Conservation (phyloP, 2,113 vertebrate genomes). For the Monopterus albus region DNA sequence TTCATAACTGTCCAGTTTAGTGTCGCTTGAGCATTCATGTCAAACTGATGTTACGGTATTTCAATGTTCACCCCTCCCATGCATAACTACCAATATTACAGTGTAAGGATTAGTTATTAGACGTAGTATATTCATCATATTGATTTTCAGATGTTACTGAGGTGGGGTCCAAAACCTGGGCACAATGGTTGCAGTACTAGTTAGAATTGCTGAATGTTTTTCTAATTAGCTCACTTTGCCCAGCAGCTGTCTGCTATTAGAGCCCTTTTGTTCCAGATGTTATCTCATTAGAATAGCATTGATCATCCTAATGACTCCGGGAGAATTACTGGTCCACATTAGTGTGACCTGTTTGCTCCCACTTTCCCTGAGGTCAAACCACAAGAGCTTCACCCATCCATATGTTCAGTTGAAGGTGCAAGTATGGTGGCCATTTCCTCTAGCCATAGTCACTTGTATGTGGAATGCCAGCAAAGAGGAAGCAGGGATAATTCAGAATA, state of each 20-base stretch:
- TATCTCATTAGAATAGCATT: conserved; percentile 82
- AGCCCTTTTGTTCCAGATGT: conserved; percentile 83
- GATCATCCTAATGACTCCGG: conserved; percentile 79
- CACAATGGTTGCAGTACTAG: conserved; percentile 68
- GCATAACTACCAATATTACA: conserved; percentile 48
- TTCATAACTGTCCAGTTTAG: conserved; percentile 76
- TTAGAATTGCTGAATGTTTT: conserved; percentile 71
- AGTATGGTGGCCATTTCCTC: conserved; percentile 31
- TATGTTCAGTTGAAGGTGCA: conserved; percentile 54
- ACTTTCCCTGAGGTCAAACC: conserved; percentile 67
- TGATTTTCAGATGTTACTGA: conserved; percentile 69
- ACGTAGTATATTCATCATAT: conserved; percentile 77
- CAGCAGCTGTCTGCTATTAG: conserved; percentile 84
- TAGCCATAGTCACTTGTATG: not conserved
- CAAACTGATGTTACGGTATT: conserved; percentile 68
- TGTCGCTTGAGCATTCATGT: conserved; percentile 72
- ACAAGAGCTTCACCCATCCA: conserved; percentile 53
- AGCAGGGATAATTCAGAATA: not conserved
- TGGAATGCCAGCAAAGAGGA: not conserved
- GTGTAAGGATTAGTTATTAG: conserved; percentile 62
- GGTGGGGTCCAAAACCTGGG: conserved; percentile 63
- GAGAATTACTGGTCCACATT: conserved; percentile 78
- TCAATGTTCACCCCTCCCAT: conserved; percentile 40
- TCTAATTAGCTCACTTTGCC: conserved; percentile 78
- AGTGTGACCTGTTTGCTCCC: conserved; percentile 65